Conservation (phyloP, 2,888 invertebrate species). For the Pristionchus maxplancki region DNA sequence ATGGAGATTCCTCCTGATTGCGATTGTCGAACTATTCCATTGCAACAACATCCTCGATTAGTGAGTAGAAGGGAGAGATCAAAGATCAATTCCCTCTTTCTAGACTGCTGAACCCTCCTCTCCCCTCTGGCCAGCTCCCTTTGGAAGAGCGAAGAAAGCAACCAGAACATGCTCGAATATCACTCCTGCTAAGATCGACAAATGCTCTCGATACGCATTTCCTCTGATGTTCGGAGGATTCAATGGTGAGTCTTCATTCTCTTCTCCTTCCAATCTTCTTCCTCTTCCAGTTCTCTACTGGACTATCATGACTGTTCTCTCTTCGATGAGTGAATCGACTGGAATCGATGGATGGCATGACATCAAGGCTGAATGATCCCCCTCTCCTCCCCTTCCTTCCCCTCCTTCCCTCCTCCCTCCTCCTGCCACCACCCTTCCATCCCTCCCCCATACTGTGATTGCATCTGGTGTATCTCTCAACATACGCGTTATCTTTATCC, state of each 20-base stretch:
- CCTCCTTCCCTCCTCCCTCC: background rate
- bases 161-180: constrained; percentile 43
- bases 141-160: constrained; percentile 65
- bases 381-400: background rate
- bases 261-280: background rate
- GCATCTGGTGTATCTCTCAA: constrained; percentile 48
- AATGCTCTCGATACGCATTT: constrained; percentile 97
- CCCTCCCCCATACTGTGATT: constrained; percentile 26
- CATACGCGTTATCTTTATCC: constrained; percentile 36
- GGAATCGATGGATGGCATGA: constrained; percentile 57
- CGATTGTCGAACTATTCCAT: constrained; percentile 70
- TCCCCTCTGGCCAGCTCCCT: constrained; percentile 72
- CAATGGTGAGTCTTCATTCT: constrained; percentile 61
- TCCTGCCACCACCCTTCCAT: background rate
- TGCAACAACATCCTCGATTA: constrained; percentile 69
- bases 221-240: constrained; percentile 81
- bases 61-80: constrained; percentile 48
- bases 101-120: constrained; percentile 61
- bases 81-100: background rate
- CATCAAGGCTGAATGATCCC: constrained; percentile 50
- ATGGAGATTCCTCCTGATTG: constrained; percentile 72
- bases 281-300: constrained; percentile 68
- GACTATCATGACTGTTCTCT: constrained; percentile 66
- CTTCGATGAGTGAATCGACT: constrained; percentile 56
- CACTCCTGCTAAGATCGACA: constrained; percentile 95